These are phyloP conservation scores for Philhelius pedissequus DNA, from an alignment of 2,888 invertebrate species.

Conservation along the genomic window DNA sequence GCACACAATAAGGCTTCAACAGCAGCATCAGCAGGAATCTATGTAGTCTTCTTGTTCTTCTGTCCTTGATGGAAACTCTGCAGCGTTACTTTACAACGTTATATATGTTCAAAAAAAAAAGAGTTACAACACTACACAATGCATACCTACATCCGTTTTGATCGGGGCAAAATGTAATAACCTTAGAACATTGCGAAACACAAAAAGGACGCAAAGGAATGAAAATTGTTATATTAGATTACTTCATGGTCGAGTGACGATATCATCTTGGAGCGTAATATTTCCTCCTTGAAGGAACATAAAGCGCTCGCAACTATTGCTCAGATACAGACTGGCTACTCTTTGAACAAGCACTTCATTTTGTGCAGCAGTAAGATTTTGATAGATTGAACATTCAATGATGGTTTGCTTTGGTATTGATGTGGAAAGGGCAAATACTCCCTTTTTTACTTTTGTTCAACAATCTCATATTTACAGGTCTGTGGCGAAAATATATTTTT, in stretches of 20 bases:
- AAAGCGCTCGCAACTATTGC: conserved; percentile 24
- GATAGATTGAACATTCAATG: conserved; percentile 66
- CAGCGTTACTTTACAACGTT: neutral
- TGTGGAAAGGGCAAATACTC: neutral
- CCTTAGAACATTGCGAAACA: conserved; percentile 62
- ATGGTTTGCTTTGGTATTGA: conserved; percentile 47
- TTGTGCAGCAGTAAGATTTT: conserved; percentile 63
- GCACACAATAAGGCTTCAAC: conserved; percentile 57
- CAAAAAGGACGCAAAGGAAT: conserved; percentile 65
- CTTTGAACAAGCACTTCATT: conserved; percentile 67
- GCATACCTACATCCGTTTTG: neutral
- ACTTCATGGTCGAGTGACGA: conserved; percentile 68
- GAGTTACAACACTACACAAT: neutral
- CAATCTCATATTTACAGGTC: neutral
- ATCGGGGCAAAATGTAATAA: conserved; percentile 62
- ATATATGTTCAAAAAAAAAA: neutral
- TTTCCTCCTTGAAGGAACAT: conserved; percentile 53
- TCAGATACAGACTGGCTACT: conserved; percentile 34
- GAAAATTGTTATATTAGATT: conserved; percentile 68
- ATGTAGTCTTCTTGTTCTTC: neutral
- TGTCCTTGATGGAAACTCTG: conserved; percentile 11
- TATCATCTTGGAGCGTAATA: conserved; percentile 67
- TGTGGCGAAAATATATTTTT: neutral
- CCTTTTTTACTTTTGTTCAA: neutral
- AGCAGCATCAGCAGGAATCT: conserved; percentile 47